A percentile compares a stretch with the other conserved stretches of the same genome.
Evolutionary conservation across 2,888 invertebrate species (phyloP).

Genomic region (Patella caerulea): DNA sequence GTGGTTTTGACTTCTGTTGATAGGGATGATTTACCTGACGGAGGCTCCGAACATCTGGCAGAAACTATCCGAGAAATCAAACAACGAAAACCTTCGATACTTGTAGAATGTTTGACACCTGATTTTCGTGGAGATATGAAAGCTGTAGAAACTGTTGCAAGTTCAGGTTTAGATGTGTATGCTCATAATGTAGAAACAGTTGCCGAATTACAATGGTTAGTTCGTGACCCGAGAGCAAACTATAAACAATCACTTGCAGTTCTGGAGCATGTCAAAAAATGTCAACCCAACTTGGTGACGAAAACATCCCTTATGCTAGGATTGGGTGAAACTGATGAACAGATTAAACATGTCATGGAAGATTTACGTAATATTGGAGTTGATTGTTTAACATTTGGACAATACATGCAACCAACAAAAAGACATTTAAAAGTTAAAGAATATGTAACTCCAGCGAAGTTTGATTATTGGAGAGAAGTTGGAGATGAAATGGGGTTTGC

Average conservation of each 20-base stretch:
- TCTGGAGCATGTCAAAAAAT: constrained; percentile 84
- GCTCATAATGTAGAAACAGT: constrained; percentile 99
- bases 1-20: constrained; percentile 98
- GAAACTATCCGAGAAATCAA: constrained; percentile 91
- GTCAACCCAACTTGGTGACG: constrained; percentile 87
- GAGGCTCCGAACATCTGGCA: constrained; percentile 94
- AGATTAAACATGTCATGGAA: constrained; percentile 84
- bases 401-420: constrained; percentile 99
- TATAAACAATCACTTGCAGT: constrained; percentile 91
- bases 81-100: constrained; percentile 79
- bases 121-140: constrained; percentile 90
- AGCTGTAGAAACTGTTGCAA: constrained; percentile 82
- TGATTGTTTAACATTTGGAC: constrained; percentile 96
- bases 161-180: constrained; percentile 92
- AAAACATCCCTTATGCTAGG: constrained; percentile 99
- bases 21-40: constrained; percentile 94
- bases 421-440: constrained; percentile 92
- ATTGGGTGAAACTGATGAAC: constrained; percentile 75
- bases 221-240: constrained; percentile 93
- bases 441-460: constrained; percentile 96
- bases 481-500: constrained; percentile 91
- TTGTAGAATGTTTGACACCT: constrained; percentile 97
- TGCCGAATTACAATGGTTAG: constrained; percentile 83
- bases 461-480: constrained; percentile 84
- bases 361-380: constrained; percentile 87